Percentiles rank a stretch among this genome's conserved stretches.
Conservation (phyloP, 2,113 vertebrate genomes). For the Myotis brandtii region DNA sequence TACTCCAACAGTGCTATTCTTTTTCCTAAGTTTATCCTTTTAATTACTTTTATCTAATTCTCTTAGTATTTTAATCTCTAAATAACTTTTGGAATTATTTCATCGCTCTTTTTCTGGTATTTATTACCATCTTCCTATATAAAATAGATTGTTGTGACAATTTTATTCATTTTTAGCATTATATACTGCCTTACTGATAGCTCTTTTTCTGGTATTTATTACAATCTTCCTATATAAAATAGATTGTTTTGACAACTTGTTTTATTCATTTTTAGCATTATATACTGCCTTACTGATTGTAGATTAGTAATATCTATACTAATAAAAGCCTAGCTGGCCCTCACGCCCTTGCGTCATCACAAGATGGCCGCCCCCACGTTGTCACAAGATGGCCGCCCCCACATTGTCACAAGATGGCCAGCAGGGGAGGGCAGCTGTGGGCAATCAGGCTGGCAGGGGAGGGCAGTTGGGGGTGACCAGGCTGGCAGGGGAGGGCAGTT, state of each 20-base stretch:
- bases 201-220: neutral
- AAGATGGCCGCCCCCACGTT: too few relatives aligned
- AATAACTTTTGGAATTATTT: neutral
- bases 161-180: neutral
- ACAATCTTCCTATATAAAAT: neutral
- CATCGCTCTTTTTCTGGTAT: neutral
- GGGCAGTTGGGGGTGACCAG: too few relatives aligned
- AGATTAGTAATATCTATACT: neutral
- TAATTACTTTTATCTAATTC: neutral
- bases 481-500: too few relatives aligned
- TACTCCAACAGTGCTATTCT: neutral
- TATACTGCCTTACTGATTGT: neutral
- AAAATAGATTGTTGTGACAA: neutral
- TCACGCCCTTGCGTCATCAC: too few relatives aligned
- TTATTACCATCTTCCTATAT: neutral
- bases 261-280: neutral
- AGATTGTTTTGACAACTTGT: neutral
- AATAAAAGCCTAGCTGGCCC: too few relatives aligned
- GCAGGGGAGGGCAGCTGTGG: too few relatives aligned
- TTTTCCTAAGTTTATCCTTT: neutral
- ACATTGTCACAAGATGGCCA: too few relatives aligned
- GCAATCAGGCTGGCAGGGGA: too few relatives aligned
- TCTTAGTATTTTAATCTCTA: slow-evolving; percentile 22
- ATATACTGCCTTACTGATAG: neutral
- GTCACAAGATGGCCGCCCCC: too few relatives aligned